Conservation (phyloP, 1,140 invertebrate genomes). For the Meloidogyne chitwoodi region DNA sequence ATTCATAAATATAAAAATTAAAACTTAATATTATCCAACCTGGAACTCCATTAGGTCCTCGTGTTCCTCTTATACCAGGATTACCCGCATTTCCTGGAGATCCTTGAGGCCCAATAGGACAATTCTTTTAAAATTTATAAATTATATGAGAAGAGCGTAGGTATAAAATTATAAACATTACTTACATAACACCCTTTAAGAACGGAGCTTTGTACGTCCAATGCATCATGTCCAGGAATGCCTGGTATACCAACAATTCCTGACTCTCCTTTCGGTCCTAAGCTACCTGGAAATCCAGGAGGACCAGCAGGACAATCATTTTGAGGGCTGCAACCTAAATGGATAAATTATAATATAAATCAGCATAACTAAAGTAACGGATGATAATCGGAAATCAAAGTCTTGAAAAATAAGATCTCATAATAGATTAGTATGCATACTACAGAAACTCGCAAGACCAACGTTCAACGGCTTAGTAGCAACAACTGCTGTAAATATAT, state of each 20-base stretch:
- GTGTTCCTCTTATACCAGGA: constrained; percentile 27
- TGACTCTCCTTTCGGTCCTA: constrained; percentile 8
- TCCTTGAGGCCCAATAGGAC: constrained; percentile 31
- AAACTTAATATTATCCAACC: background rate
- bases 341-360: too few relatives aligned
- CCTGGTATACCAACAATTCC: constrained; percentile 34
- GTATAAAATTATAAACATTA: background rate
- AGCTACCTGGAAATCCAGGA: background rate
- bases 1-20: background rate
- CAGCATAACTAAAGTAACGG: too few relatives aligned
- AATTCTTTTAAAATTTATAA: constrained; percentile 19
- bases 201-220: constrained; percentile 28
- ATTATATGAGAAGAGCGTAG: too few relatives aligned
- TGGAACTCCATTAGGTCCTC: background rate
- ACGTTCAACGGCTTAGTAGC: background rate
- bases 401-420: too few relatives aligned
- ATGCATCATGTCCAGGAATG: constrained; percentile 32
- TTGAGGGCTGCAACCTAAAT: background rate
- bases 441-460: background rate
- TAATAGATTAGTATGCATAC: background rate
- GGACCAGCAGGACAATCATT: constrained; percentile 19
- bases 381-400: too few relatives aligned
- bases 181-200: constrained; percentile 35
- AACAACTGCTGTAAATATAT: background rate
- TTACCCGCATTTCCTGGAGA: constrained; percentile 32